A percentile compares a stretch with the other conserved stretches of the same genome.
Conservation (phyloP, 2,797 vertebrate genomes). For the Knipowitschia caucasica region DNA sequence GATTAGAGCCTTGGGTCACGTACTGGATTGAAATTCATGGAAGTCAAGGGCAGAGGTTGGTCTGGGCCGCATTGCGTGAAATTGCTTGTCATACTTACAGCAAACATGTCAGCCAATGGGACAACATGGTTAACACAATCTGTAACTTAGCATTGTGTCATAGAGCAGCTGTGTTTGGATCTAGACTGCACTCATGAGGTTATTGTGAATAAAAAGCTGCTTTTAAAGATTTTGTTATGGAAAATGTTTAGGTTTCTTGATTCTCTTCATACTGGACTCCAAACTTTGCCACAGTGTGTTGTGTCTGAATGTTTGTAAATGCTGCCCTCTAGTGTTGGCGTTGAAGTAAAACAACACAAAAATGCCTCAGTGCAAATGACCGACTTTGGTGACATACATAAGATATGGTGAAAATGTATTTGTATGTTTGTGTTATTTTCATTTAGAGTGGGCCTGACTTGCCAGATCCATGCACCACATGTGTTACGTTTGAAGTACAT, state of each 20-base stretch:
- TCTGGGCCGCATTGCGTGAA: constrained; percentile 37
- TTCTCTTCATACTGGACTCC: background rate
- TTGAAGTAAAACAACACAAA: constrained; percentile 24
- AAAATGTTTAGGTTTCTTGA: background rate
- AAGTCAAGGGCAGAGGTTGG: constrained; percentile 36
- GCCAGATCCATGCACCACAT: no score
- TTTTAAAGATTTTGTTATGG: background rate
- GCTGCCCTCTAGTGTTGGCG: constrained; percentile 58
- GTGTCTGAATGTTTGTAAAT: constrained; percentile 26
- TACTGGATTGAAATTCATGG: background rate
- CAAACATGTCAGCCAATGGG: constrained; percentile 13
- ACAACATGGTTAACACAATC: constrained; percentile 17
- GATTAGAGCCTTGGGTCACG: constrained; percentile 21
- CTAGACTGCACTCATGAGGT: background rate
- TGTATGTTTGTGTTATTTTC: background rate
- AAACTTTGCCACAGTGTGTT: no score
- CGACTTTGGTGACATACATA: no score
- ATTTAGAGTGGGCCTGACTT: background rate
- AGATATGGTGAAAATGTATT: no score
- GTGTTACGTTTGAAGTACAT: background rate
- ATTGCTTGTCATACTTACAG: constrained; percentile 36
- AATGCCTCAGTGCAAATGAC: background rate
- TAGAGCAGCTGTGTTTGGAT: no score
- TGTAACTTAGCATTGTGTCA: constrained; percentile 17
- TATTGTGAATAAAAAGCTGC: background rate